Evolutionary conservation across 1,140 invertebrate species (phyloP).

Genomic region (Drosophila orosa): DNA sequence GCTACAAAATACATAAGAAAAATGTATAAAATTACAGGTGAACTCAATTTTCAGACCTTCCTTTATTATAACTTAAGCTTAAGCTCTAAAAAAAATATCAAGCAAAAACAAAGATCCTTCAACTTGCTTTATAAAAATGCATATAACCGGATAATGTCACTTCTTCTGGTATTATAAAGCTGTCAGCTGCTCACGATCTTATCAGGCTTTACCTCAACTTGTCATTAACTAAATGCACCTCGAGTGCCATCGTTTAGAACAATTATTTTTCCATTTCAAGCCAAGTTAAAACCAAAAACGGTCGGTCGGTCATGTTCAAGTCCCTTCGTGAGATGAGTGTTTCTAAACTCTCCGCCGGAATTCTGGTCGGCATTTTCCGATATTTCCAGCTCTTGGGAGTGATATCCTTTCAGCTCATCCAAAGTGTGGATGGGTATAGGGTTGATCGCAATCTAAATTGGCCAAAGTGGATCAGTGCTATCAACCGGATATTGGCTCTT

Average conservation of each 20-base stretch:
- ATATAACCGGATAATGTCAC: not conserved
- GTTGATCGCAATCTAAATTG: not conserved
- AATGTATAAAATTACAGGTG: not conserved
- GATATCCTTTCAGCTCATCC: conserved; percentile 1
- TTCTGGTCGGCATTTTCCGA: not conserved
- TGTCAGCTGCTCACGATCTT: conserved; percentile 3
- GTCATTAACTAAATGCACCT: conserved; percentile 7
- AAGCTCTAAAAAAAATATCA: not conserved
- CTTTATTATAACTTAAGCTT: not conserved
- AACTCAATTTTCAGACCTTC: too few species aligned
- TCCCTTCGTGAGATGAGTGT: conserved; percentile 4
- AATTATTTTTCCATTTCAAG: conserved; percentile 2
- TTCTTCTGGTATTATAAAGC: not conserved
- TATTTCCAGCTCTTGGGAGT: conserved; percentile 10
- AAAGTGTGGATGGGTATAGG: not conserved
- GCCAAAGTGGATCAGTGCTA: conserved; percentile 27
- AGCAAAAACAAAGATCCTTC: not conserved
- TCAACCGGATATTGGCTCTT: not conserved
- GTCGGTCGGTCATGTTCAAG: not conserved
- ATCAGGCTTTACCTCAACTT: not conserved
- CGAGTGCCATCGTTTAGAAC: not conserved
- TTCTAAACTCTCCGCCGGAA: not conserved
- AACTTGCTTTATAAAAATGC: not conserved
- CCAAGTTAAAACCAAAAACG: not conserved
- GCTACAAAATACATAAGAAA: conserved; percentile 17